Evolutionary conservation across 1,140 invertebrate genomes (phyloP).

Genomic region (Halictus rubicundus): DNA sequence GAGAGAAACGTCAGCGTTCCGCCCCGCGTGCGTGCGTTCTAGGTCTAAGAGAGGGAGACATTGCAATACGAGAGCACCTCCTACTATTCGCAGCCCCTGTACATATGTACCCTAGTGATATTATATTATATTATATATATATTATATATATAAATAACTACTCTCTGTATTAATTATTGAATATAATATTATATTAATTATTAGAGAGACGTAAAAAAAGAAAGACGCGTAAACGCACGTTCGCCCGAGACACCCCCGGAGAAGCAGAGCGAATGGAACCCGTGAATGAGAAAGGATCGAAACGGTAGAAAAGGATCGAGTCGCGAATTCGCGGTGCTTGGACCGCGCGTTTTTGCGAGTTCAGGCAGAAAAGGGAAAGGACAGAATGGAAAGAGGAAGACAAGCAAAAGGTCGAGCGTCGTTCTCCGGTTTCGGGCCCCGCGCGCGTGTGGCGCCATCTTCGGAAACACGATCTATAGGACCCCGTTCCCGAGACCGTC

Average conservation of each 20-base stretch:
- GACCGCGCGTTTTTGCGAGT: too few relatives aligned
- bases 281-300: not conserved
- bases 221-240: conserved; percentile 67
- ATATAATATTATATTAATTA: conserved; percentile 78
- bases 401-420: not conserved
- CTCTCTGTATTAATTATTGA: conserved; percentile 78
- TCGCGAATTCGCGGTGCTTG: too few relatives aligned
- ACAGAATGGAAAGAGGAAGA: too few relatives aligned
- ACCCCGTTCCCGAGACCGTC: not conserved
- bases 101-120: conserved; percentile 81
- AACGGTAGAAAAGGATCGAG: conserved; percentile 5
- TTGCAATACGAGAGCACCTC: conserved; percentile 76
- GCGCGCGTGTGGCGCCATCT: too few relatives aligned
- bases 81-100: conserved; percentile 76
- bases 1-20: not conserved
- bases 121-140: conserved; percentile 72
- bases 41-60: conserved; percentile 55
- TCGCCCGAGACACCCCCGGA: conserved; percentile 39
- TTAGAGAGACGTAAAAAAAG: conserved; percentile 62
- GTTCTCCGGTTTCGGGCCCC: not conserved
- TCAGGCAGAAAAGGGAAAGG: too few relatives aligned
- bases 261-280: not conserved
- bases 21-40: conserved; percentile 40
- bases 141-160: conserved; percentile 76
- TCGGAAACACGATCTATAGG: not conserved